phyloP scores from a whole-genome alignment of 2,888 invertebrate species.

The Lordiphosa andalusiaca region DNA sequence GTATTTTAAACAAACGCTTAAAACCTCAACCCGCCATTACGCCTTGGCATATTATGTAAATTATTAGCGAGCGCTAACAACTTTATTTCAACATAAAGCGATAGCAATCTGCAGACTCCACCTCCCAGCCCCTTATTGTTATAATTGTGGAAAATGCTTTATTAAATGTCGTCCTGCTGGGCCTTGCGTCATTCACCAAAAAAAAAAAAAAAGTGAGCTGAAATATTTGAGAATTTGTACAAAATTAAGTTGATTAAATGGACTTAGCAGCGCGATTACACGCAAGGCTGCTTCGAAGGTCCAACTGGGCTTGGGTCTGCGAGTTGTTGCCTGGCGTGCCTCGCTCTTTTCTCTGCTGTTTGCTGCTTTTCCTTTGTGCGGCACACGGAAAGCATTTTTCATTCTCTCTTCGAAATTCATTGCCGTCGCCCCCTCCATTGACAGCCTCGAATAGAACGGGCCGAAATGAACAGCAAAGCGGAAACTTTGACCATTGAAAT shows the following conservation, averaged over 20 bases:
- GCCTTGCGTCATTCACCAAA: constrained; percentile 51
- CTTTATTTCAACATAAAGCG: constrained; percentile 48
- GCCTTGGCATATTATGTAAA: constrained; percentile 49
- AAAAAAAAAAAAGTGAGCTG: constrained; percentile 22
- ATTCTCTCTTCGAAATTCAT: constrained; percentile 42
- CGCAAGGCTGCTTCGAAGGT: constrained; percentile 48
- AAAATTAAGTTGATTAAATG: constrained; percentile 72
- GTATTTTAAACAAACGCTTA: constrained; percentile 23
- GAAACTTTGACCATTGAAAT: constrained; percentile 67
- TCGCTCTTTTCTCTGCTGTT: constrained; percentile 2
- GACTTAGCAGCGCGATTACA: constrained; percentile 70
- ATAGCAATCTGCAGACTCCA: constrained; percentile 48
- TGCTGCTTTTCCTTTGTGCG: constrained; percentile 12
- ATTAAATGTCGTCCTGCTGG: constrained; percentile 50
- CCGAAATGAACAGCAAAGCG: constrained; percentile 12
- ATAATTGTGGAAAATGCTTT: constrained; percentile 52
- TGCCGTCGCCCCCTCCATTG: constrained; percentile 43
- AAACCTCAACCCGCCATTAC: constrained; percentile 19
- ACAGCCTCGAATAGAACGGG: constrained; percentile 18
- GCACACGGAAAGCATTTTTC: constrained; percentile 47
- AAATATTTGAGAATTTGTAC: constrained; percentile 68
- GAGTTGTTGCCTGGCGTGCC: not conserved
- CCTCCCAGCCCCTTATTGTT: constrained; percentile 11
- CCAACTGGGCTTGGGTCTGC: not conserved
- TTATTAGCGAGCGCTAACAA: constrained; percentile 55